Base-by-base conservation (phyloP, 1,140 invertebrate species). In the Neotoxoptera formosana region DNA sequence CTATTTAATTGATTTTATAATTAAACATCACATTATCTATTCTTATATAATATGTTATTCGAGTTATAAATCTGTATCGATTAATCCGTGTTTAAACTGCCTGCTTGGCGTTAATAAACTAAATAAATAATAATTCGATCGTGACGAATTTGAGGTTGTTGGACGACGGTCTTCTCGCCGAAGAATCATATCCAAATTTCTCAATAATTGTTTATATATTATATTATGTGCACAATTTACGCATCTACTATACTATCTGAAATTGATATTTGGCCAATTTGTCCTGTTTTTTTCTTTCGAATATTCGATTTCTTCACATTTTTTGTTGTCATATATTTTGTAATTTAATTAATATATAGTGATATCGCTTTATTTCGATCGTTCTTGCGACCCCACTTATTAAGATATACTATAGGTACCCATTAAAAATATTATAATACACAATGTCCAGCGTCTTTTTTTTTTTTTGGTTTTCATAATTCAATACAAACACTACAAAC, bases 201-300 rank as follows among this genome's bases (percentile, higher is more conserved):
- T 89, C 34, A 25, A 89, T 34, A 25, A 89, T 34, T 51, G 86
- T 88, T 88, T 88, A n/a, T 88, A 14, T 34, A 51, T 88, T 88
- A n/a, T 88, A 17, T 34, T 20, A 30, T 86, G 30, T 4, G 3
- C n/a, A 67, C 3, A 67, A 56, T 25, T 7, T 56, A 56, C 8
- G 14, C 36, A 36, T 8, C 8, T 36, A 41, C 21, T 14, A 41
- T 21, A 25, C 41, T n/a, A 76, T 76, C 14, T 45, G 30, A 87
- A 45, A 48, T 47, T 47, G 25, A 36, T n/a, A 14, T 41, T 89
- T 53, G 0, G 48, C 34, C 87, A 53, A 89, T 53, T 23, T 89
- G 23, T 34, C 4, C 34, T 47, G n/a, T 2, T 88, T n/a, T 48
- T 51, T 34, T n/a, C 9, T 8, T 34, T 67, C 30, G 21, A 53